Conservation (phyloP, 2,113 vertebrate species). For the Tinamus guttatus region DNA sequence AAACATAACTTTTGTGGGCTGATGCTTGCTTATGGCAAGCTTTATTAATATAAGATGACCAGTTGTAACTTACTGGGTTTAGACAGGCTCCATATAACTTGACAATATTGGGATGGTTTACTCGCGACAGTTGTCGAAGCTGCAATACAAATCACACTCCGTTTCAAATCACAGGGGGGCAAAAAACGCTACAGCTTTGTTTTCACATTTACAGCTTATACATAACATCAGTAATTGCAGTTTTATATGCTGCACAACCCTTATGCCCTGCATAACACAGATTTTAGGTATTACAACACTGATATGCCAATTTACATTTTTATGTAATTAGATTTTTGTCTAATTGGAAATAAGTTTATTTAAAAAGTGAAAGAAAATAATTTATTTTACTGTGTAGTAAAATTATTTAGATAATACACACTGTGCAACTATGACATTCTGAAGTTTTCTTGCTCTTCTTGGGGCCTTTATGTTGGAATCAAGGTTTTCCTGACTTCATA, state of each 20-base stretch:
- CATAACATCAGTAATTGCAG: background rate
- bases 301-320: background rate
- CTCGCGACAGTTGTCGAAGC: conserved; percentile 97
- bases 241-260: background rate
- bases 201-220: background rate
- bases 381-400: background rate
- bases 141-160: conserved; percentile 70
- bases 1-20: background rate
- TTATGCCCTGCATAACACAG: background rate
- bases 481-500: background rate
- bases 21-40: background rate
- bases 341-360: background rate
- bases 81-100: conserved; percentile 97
- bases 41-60: background rate
- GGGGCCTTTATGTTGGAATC: background rate
- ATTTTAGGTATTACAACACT: background rate
- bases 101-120: conserved; percentile 98
- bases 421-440: background rate
- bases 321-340: background rate
- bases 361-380: background rate
- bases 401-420: background rate
- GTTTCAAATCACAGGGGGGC: background rate
- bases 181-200: background rate
- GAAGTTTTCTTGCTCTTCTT: background rate
- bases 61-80: conserved; percentile 89